phyloP scores from a whole-genome alignment of 1,140 invertebrate genomes.

The Formica selysi region DNA sequence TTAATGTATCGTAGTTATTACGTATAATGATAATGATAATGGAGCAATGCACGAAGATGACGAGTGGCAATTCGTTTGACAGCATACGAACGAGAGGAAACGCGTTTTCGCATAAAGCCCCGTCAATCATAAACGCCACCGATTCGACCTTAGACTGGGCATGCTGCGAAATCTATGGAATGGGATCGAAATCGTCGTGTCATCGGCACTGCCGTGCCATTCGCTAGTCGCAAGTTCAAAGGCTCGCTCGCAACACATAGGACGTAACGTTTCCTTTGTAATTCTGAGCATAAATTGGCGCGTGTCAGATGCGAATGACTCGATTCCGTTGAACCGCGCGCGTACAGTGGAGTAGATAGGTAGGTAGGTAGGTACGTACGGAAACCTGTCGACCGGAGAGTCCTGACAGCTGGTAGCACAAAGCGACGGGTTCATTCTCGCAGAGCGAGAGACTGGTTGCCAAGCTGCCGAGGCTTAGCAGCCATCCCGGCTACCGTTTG shows the following conservation, averaged over 20 bases:
- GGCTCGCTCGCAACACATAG: conserved; percentile 44
- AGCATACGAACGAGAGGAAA: conserved; percentile 2
- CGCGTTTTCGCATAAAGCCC: conserved; percentile 3
- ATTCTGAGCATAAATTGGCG: conserved; percentile 69
- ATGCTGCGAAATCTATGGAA: conserved; percentile 25
- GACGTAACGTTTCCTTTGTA: conserved; percentile 66
- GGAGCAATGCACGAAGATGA: background rate
- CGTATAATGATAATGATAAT: background rate
- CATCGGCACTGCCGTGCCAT: conserved; percentile 62
- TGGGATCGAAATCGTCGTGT: conserved; percentile 62
- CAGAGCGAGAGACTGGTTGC: conserved; percentile 41
- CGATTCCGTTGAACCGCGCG: conserved; percentile 51
- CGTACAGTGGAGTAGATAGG: background rate
- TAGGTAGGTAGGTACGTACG: conserved; percentile 24
- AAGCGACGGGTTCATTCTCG: conserved; percentile 46
- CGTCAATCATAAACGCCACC: conserved; percentile 4
- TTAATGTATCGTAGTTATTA: background rate
- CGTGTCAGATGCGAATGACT: conserved; percentile 61
- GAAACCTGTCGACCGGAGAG: conserved; percentile 42
- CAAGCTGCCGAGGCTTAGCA: conserved; percentile 64
- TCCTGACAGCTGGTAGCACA: conserved; percentile 57
- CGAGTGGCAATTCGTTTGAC: conserved; percentile 13
- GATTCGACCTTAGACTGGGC: conserved; percentile 13
- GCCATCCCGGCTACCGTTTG: conserved; percentile 39
- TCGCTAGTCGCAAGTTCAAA: conserved; percentile 42